Conservation (phyloP, 2,888 invertebrate species). For the Zaprionus lineosus region DNA sequence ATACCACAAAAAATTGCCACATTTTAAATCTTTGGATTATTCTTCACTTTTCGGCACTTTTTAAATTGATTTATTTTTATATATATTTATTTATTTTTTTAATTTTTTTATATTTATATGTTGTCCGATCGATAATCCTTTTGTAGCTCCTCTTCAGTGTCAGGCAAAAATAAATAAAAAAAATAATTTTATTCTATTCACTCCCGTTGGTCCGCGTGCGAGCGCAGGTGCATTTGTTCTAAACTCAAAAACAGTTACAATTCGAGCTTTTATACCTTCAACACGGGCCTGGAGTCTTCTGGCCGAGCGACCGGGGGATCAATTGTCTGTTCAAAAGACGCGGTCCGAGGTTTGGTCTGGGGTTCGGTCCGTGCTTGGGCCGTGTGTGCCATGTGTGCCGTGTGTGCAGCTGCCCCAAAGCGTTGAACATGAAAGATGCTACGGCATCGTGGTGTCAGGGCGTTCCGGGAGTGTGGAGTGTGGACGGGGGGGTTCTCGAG, state of each 20-base stretch:
- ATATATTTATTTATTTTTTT: conserved; percentile 13
- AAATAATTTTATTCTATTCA: background rate
- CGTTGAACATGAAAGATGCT: conserved; percentile 47
- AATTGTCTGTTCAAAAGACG: conserved; percentile 15
- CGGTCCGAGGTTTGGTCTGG: background rate
- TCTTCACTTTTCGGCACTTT: conserved; percentile 8
- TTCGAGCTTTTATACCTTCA: conserved; percentile 65
- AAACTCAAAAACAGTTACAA: conserved; percentile 54
- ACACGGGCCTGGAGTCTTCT: background rate
- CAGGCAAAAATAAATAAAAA: conserved; percentile 21
- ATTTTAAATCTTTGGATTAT: conserved; percentile 21
- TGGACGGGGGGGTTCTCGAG: background rate
- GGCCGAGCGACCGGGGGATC: background rate
- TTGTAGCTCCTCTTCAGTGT: background rate
- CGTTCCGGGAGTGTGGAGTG: conserved; percentile 25
- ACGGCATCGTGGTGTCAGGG: conserved; percentile 21
- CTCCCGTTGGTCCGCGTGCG: conserved; percentile 40
- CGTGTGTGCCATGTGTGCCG: conserved; percentile 8
- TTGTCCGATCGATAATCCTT: conserved; percentile 24
- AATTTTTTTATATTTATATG: too few species aligned
- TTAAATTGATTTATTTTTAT: too few species aligned
- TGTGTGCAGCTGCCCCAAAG: conserved; percentile 44
- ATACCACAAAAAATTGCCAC: conserved; percentile 61
- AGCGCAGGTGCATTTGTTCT: conserved; percentile 63
- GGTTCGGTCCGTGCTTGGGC: background rate